phyloP scores from a whole-genome alignment of 2,888 invertebrate genomes.

The Muscina levida region DNA sequence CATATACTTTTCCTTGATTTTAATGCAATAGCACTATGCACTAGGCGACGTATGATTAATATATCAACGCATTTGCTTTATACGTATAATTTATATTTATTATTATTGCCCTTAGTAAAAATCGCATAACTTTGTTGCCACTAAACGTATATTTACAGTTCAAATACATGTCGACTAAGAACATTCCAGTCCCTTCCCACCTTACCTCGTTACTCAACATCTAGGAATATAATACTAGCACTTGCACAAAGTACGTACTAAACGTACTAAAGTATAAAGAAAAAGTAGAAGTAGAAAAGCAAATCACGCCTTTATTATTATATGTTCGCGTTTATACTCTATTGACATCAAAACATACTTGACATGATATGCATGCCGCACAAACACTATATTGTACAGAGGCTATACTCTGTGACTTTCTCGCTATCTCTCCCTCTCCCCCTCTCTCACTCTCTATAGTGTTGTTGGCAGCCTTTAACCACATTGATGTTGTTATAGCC shows the following conservation, averaged over 20 bases:
- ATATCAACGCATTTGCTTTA: no score
- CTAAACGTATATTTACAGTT: not conserved
- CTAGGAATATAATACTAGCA: conserved; percentile 15
- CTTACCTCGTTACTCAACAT: not conserved
- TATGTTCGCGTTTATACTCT: conserved; percentile 12
- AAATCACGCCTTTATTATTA: conserved; percentile 44
- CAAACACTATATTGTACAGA: not conserved
- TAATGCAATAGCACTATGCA: no score
- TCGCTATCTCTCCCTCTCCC: no score
- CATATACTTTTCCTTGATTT: no score
- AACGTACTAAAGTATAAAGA: not conserved
- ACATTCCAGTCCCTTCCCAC: not conserved
- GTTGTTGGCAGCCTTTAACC: no score
- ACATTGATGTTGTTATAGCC: not conserved
- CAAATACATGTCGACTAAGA: not conserved
- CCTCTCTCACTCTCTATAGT: no score
- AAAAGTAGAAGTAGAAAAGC: conserved; percentile 1
- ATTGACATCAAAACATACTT: conserved; percentile 42
- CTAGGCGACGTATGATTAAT: no score
- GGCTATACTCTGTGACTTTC: no score
- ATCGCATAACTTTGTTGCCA: not conserved
- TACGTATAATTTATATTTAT: no score
- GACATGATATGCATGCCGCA: conserved; percentile 4
- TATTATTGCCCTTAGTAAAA: no score
- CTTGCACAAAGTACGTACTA: not conserved